phyloP scores from a whole-genome alignment of 2,888 invertebrate species.

The Melikaiella ostensackeni region DNA sequence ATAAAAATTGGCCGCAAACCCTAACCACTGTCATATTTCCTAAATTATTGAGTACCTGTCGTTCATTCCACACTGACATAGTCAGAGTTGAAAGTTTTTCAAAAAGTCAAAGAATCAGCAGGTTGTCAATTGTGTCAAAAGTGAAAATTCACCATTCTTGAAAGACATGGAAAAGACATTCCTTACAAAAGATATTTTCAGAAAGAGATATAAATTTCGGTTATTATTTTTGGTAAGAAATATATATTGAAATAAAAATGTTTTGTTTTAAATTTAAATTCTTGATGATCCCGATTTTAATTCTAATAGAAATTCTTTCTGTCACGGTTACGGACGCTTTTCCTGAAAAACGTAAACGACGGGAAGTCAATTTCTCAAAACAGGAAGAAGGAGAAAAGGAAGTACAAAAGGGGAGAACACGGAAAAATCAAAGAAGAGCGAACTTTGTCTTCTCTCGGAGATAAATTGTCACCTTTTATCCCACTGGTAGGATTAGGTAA shows the following conservation, averaged over 20 bases:
- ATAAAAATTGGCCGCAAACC: slow-evolving; percentile 51
- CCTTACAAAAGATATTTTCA: no score
- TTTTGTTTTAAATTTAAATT: neutral
- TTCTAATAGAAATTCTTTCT: neutral
- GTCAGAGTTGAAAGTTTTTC: neutral
- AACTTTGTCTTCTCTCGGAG: neutral
- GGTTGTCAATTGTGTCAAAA: neutral
- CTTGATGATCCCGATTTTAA: neutral
- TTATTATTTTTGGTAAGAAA: neutral
- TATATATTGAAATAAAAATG: neutral
- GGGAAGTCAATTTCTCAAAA: neutral
- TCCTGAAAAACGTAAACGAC: neutral
- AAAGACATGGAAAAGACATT: neutral
- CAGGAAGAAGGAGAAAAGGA: slow-evolving; percentile 3
- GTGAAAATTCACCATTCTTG: neutral
- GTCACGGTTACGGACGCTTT: neutral
- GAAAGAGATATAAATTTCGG: no score
- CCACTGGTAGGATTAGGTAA: slow-evolving; percentile 27
- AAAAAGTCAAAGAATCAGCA: slow-evolving; percentile 2
- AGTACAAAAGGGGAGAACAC: slow-evolving; percentile 3
- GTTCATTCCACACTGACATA: neutral
- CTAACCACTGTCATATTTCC: slow-evolving; percentile 42
- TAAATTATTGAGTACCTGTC: slow-evolving; percentile 11
- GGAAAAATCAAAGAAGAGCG: slow-evolving; percentile 9
- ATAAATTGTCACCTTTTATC: neutral